Conservation (phyloP, 2,113 vertebrate genomes). For the Hippocampus zosterae region DNA sequence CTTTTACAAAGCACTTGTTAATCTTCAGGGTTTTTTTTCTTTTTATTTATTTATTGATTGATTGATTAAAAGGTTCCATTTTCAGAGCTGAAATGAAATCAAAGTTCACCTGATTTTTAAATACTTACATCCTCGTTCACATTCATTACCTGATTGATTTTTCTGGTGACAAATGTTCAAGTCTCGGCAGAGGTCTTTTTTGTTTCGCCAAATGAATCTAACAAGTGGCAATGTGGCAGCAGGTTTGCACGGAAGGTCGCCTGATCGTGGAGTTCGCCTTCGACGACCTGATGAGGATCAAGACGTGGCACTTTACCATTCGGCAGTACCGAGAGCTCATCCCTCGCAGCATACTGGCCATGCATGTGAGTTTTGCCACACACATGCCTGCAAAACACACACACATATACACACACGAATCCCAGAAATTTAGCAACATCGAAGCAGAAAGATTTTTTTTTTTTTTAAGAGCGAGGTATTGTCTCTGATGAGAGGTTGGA, state of each 20-base stretch:
- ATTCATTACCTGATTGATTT: not conserved
- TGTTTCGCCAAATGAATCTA: not conserved
- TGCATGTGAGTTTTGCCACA: conserved; percentile 84
- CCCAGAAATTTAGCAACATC: not conserved
- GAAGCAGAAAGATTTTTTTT: not conserved
- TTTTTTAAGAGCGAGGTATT: not conserved
- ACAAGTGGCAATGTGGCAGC: conserved; percentile 1
- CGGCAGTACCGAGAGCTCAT: conserved; percentile 97
- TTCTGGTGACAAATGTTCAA: not conserved
- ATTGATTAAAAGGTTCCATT: too few species aligned
- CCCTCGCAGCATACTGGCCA: conserved; percentile 97
- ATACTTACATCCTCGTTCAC: too few species aligned
- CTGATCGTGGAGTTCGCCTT: conserved; percentile 98
- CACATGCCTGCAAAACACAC: not conserved
- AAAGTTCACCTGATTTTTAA: too few species aligned
- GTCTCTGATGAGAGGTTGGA: conserved; percentile 40
- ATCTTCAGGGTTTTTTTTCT: not conserved
- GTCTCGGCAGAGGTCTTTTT: not conserved
- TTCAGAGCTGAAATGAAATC: too few species aligned
- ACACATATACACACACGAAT: not conserved
- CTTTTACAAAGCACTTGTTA: not conserved
- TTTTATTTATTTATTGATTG: too few species aligned
- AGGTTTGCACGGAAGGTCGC: conserved; percentile 98
- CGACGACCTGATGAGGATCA: conserved; percentile 99
- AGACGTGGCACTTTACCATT: conserved; percentile 99